Percentiles rank a stretch among this genome's conserved stretches.
phyloP scores from a whole-genome alignment of 2,797 vertebrate genomes.

The Coracias cyanogaster region DNA sequence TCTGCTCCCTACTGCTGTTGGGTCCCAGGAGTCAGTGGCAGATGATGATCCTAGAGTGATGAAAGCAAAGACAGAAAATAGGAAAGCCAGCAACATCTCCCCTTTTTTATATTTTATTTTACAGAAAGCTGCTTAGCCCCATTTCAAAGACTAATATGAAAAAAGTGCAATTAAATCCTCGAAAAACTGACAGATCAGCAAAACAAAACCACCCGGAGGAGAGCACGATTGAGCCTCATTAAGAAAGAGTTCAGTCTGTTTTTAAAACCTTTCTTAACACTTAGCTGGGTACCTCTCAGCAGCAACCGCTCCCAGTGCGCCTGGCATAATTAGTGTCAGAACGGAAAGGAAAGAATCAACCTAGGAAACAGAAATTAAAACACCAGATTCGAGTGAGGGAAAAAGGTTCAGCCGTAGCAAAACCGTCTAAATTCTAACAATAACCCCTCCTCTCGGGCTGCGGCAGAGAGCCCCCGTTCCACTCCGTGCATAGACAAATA shows the following conservation, averaged over 20 bases:
- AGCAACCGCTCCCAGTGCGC: slow-evolving; percentile 72
- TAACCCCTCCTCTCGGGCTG: slow-evolving; percentile 11
- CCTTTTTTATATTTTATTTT: slow-evolving; percentile 55
- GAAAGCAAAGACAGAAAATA: slow-evolving; percentile 18
- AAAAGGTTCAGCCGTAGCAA: slow-evolving; percentile 35
- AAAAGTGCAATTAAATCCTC: slow-evolving; percentile 82
- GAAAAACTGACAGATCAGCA: slow-evolving; percentile 84
- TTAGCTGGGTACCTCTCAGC: slow-evolving; percentile 81
- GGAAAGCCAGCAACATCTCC: slow-evolving; percentile 61
- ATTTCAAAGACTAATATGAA: slow-evolving; percentile 80
- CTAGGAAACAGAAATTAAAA: slow-evolving; percentile 76
- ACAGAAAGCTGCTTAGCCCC: slow-evolving; percentile 73
- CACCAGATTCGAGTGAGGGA: slow-evolving; percentile 51
- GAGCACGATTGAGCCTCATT: slow-evolving; percentile 79
- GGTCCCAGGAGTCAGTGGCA: not conserved
- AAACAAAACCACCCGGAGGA: slow-evolving; percentile 83
- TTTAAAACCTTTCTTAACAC: slow-evolving; percentile 82
- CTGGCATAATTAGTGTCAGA: slow-evolving; percentile 80
- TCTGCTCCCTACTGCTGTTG: not conserved
- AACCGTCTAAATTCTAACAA: slow-evolving; percentile 51
- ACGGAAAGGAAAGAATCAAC: slow-evolving; percentile 70
- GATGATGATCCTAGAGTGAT: slow-evolving; percentile 26
- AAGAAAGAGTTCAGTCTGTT: slow-evolving; percentile 82
- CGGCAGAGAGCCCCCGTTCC: not conserved
- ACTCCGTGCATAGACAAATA: not conserved